Evolutionary conservation across 2,797 vertebrate species (phyloP).

Genomic region (Chelidonichthys spinosus): DNA sequence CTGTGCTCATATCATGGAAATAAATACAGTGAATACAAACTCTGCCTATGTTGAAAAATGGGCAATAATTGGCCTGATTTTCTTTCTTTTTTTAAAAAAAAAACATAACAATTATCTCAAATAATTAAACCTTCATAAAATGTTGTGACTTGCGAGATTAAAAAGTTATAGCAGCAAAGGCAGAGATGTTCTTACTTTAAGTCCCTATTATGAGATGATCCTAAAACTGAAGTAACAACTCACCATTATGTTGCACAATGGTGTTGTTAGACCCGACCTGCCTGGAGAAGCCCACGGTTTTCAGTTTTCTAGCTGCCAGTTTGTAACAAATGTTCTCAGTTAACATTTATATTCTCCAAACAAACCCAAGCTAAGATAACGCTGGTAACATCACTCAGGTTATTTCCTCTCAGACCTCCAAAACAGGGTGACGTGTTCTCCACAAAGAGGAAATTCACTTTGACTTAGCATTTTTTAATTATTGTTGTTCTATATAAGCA

Average conservation of each 20-base stretch:
- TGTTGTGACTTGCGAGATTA: neutral
- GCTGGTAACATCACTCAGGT: neutral
- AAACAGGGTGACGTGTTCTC: neutral
- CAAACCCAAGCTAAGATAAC: neutral
- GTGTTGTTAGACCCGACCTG: neutral
- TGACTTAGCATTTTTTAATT: neutral
- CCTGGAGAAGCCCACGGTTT: neutral
- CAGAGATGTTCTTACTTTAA: neutral
- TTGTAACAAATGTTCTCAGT: slow-evolving; percentile 6
- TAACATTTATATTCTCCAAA: neutral
- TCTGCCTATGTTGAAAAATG: neutral
- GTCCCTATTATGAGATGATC: neutral
- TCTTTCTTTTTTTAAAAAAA: neutral
- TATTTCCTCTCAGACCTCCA: neutral
- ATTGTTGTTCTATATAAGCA: neutral
- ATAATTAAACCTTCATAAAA: neutral
- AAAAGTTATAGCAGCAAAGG: neutral
- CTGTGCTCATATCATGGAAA: neutral
- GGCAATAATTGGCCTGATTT: neutral
- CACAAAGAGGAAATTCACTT: neutral
- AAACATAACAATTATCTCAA: too few species aligned
- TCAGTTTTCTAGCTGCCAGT: neutral
- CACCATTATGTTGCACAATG: neutral
- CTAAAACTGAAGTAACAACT: neutral
- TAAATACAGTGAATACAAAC: neutral